phyloP scores from a whole-genome alignment of 2,797 vertebrate genomes.

The Esox masquinongy region DNA sequence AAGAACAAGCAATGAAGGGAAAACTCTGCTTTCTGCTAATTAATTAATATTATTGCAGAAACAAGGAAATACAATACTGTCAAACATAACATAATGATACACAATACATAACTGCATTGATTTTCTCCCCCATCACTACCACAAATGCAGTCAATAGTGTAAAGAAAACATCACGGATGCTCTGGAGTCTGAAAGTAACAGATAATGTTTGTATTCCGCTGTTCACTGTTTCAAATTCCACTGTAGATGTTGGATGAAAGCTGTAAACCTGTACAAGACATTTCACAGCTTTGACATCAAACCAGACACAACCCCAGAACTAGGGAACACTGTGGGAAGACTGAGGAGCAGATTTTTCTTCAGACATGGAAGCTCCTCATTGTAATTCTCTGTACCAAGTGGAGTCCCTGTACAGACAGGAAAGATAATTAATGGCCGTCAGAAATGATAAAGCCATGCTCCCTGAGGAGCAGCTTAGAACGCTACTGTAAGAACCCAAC shows the following conservation, averaged over 20 bases:
- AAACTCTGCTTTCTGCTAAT: no score
- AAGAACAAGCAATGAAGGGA: no score
- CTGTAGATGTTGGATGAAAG: constrained; percentile 2
- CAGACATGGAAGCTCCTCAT: constrained; percentile 64
- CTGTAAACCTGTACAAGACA: neutral
- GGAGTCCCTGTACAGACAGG: constrained; percentile 52
- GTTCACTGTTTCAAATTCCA: neutral
- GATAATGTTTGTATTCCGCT: neutral
- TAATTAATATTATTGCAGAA: no score
- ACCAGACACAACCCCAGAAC: neutral
- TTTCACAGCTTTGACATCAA: neutral
- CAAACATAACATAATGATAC: no score
- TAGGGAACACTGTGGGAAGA: constrained; percentile 11
- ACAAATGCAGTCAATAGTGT: neutral
- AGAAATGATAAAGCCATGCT: constrained; percentile 64
- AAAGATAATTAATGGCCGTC: constrained; percentile 74
- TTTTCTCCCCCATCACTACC: no score
- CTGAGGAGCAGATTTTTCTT: constrained; percentile 38
- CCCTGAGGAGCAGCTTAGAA: constrained; percentile 44
- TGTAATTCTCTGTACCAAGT: constrained; percentile 63
- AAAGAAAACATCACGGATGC: neutral
- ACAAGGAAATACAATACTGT: no score
- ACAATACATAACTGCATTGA: neutral
- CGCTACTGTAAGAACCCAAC: constrained; percentile 55
- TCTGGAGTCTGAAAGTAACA: neutral